Percentiles rank a stretch among this genome's conserved stretches.
Conservation (phyloP, 2,888 invertebrate genomes). For the Embidobia sp. region DNA sequence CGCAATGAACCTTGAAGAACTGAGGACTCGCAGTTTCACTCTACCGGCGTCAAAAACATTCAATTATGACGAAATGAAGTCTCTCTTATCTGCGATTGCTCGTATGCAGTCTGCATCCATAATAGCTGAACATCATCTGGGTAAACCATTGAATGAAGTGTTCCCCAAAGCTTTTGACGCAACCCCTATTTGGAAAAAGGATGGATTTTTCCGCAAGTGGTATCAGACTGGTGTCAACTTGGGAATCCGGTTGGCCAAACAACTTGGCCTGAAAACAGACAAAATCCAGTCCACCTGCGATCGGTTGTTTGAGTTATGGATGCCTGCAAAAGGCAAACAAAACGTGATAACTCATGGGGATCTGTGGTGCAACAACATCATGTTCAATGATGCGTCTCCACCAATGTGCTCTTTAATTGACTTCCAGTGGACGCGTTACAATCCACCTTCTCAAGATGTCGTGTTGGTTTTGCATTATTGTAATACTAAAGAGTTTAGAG, state of each 20-base stretch:
- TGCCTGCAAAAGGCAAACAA: constrained; percentile 49
- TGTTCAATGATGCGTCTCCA: constrained; percentile 83
- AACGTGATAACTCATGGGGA: constrained; percentile 85
- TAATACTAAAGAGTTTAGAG: constrained; percentile 37
- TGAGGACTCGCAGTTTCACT: constrained; percentile 73
- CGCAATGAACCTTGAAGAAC: constrained; percentile 79
- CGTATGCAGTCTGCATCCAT: constrained; percentile 76
- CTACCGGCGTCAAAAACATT: constrained; percentile 64
- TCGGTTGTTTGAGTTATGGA: constrained; percentile 25
- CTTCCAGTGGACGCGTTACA: constrained; percentile 86
- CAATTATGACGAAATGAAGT: constrained; percentile 66
- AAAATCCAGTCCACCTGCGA: constrained; percentile 42
- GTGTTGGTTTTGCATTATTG: constrained; percentile 60
- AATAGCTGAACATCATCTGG: constrained; percentile 71
- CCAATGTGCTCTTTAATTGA: constrained; percentile 86
- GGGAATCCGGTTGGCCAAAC: constrained; percentile 69
- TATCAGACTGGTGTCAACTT: constrained; percentile 47
- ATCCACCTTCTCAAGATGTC: constrained; percentile 63
- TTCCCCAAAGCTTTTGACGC: constrained; percentile 70
- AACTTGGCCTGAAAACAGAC: constrained; percentile 32
- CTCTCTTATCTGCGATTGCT: constrained; percentile 72
- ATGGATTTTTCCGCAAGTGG: constrained; percentile 43
- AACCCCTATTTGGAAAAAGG: constrained; percentile 54
- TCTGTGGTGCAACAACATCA: constrained; percentile 85
- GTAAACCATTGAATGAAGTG: constrained; percentile 67